Evolutionary conservation across 2,888 invertebrate genomes (phyloP).

Genomic region (Diploptera punctata): DNA sequence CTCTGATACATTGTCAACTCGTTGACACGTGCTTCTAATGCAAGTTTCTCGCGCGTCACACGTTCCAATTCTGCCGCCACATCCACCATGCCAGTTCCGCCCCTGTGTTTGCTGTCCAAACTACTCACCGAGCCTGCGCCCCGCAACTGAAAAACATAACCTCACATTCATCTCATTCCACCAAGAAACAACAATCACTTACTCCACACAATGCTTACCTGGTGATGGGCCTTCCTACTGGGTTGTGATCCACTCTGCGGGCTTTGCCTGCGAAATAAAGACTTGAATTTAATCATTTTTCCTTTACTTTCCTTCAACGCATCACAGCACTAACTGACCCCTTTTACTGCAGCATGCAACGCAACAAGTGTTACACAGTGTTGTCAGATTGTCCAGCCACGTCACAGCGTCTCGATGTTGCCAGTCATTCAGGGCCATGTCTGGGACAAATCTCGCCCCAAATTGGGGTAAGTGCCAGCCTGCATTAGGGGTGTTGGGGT

Average conservation of each 20-base stretch:
- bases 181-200: neutral
- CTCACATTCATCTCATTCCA: neutral
- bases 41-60: constrained; percentile 23
- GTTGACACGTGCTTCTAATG: constrained; percentile 27
- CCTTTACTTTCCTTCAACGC: constrained; percentile 51
- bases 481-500: too few species aligned
- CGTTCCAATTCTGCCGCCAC: constrained; percentile 18
- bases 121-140: constrained; percentile 24
- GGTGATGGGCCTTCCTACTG: constrained; percentile 18
- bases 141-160: neutral
- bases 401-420: too few species aligned
- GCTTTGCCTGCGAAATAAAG: constrained; percentile 78
- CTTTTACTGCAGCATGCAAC: neutral
- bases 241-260: constrained; percentile 44
- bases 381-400: neutral
- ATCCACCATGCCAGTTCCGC: constrained; percentile 8
- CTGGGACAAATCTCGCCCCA: too few species aligned
- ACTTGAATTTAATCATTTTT: constrained; percentile 88
- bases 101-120: constrained; percentile 15
- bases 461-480: too few species aligned
- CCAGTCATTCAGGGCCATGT: too few species aligned
- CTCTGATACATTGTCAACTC: constrained; percentile 20
- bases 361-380: constrained; percentile 7
- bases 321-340: neutral
- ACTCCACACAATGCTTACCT: neutral